Conservation (phyloP, 2,888 invertebrate genomes). For the Halocaridina rubra region DNA sequence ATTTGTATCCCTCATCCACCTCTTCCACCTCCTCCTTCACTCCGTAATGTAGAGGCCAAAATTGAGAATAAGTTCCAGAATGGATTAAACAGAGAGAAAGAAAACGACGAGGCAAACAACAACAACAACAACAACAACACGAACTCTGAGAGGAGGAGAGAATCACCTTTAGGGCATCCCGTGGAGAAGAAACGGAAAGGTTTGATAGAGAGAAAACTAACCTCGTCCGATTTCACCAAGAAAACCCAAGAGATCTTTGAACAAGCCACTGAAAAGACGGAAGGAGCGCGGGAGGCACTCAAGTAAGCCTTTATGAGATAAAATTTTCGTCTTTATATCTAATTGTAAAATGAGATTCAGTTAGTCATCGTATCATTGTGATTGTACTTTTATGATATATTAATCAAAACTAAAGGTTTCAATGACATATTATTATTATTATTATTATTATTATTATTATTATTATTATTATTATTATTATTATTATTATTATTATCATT, state of each 20-base stretch:
- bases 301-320: background rate
- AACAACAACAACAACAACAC: background rate
- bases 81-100: background rate
- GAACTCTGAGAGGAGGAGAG: no score
- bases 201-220: background rate
- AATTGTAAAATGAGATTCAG: no score
- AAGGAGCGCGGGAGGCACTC: background rate
- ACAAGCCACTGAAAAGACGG: slow-evolving; percentile 9
- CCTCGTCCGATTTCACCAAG: no score
- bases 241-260: slow-evolving; percentile 1
- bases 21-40: background rate
- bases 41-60: background rate
- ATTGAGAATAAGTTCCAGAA: background rate
- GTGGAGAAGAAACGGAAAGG: background rate
- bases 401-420: no score
- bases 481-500: no score
- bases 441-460: no score
- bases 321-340: background rate
- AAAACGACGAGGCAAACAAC: background rate
- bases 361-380: background rate
- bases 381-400: no score
- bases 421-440: no score
- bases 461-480: no score
- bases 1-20: background rate
- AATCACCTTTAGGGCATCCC: no score